Percentiles rank a stretch among this genome's conserved stretches.
phyloP scores from a whole-genome alignment of 1,140 invertebrate genomes.

The Penaeus vannamei region DNA sequence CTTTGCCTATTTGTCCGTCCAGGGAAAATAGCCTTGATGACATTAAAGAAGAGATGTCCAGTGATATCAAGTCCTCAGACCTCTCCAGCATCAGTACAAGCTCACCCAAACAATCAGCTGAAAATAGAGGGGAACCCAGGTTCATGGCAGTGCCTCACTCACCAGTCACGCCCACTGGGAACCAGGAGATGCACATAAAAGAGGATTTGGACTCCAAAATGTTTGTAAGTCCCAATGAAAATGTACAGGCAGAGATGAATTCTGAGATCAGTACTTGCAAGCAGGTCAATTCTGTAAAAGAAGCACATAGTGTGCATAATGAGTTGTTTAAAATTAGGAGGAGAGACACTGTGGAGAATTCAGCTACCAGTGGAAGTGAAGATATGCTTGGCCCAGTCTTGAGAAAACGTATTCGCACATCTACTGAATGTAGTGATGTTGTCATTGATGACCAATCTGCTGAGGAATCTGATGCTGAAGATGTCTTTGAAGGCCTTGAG shows the following conservation, averaged over 20 bases:
- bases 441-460: not conserved
- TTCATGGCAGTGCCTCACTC: conserved; percentile 28
- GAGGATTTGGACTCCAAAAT: not conserved
- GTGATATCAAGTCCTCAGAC: conserved; percentile 36
- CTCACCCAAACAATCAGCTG: conserved; percentile 35
- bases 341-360: too few relatives aligned
- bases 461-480: not conserved
- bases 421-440: too few relatives aligned
- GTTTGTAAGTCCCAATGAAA: too few relatives aligned
- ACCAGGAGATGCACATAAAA: not conserved
- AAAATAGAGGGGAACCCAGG: not conserved
- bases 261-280: too few relatives aligned
- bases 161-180: conserved; percentile 6
- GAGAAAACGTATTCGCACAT: too few relatives aligned
- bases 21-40: conserved; percentile 60
- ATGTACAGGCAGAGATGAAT: too few relatives aligned
- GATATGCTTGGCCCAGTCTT: too few relatives aligned
- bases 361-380: too few relatives aligned
- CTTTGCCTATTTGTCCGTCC: conserved; percentile 25
- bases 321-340: too few relatives aligned
- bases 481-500: conserved; percentile 2
- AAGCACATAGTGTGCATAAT: too few relatives aligned
- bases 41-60: conserved; percentile 50
- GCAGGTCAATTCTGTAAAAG: too few relatives aligned
- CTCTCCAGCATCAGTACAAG: conserved; percentile 45